Percentiles rank a stretch among this genome's conserved stretches.
Evolutionary conservation across 1,140 invertebrate species (phyloP).

Genomic region (Phenacoccus solenopsis): DNA sequence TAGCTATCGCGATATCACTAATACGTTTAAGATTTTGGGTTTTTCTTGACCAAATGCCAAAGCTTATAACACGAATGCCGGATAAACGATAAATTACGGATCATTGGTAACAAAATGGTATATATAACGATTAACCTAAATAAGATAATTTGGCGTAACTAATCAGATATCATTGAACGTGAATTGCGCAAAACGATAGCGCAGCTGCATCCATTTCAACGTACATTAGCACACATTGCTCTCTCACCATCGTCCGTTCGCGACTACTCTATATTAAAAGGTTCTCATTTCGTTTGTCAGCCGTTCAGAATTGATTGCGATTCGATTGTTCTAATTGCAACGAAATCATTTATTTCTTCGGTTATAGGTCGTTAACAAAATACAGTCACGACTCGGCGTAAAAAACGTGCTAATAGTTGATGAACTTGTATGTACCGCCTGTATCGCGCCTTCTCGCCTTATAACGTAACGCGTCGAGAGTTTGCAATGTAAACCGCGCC

Average conservation of each 20-base stretch:
- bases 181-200: background rate
- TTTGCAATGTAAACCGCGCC: too few relatives aligned
- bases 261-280: background rate
- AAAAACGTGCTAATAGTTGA: conserved; percentile 2
- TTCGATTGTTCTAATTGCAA: conserved; percentile 2
- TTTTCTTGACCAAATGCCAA: too few relatives aligned
- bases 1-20: too few relatives aligned
- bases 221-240: too few relatives aligned
- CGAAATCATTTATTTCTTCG: background rate
- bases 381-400: background rate
- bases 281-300: background rate
- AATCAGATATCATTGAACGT: conserved; percentile 2
- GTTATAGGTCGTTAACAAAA: conserved; percentile 2
- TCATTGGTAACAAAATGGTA: background rate
- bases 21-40: too few relatives aligned
- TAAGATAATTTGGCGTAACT: background rate
- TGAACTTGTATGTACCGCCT: background rate
- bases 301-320: background rate
- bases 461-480: background rate
- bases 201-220: background rate
- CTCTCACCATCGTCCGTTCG: background rate
- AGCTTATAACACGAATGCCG: too few relatives aligned
- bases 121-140: background rate
- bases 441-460: background rate
- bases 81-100: background rate